Base-by-base conservation (phyloP, 35 echinoderm and acorn worm species). In the Apostichopus japonicus region DNA sequence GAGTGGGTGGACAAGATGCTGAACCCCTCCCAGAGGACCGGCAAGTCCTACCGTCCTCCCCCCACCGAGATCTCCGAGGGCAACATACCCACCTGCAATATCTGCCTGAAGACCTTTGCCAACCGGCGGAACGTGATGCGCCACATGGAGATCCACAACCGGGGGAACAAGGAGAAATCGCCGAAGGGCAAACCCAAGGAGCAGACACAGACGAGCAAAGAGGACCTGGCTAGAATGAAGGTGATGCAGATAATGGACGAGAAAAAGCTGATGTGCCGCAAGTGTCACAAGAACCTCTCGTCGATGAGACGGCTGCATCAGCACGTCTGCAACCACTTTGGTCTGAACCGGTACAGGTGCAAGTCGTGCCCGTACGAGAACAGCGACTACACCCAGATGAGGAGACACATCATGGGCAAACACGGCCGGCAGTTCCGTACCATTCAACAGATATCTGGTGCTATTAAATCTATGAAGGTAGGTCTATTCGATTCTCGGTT, bases 261-360 rank as follows among this genome's bases (percentile, higher is more conserved):
- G 73, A 99, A 99, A 78, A 93, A 94, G 11, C 80, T 99, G 44
- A 92, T 84, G 65, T 99, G 97, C 86, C 95, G 91, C 5, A 92
- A 92, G 53, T 99, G 97, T 25, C 71, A 96, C 56, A 99, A 99
- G 83, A 92, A 88, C 23, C 67, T 99, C 27, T 99, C 95, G 17
- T 92, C 93, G 13, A 91, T 96, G 87, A 92, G 95, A 0, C 79
- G 95, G 10, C 89, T 99, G 10, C 93, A 94, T 56, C 97, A 99
- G 44, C 97, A 99, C 75, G 94, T 94, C 77, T 96, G 97, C 56
- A 99, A 96, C 79, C 97, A 99, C 78, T 99, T 99, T 86, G 92
- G 90, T 19, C 92, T 93, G 77, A 99, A 99, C 72, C 91, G 97
- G 4, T 99, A 99, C 55, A 78, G 95, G 6, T 99, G 97, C 83